Evolutionary conservation across 2,797 vertebrate species (phyloP).

Genomic region (Cheirogaleus major): DNA sequence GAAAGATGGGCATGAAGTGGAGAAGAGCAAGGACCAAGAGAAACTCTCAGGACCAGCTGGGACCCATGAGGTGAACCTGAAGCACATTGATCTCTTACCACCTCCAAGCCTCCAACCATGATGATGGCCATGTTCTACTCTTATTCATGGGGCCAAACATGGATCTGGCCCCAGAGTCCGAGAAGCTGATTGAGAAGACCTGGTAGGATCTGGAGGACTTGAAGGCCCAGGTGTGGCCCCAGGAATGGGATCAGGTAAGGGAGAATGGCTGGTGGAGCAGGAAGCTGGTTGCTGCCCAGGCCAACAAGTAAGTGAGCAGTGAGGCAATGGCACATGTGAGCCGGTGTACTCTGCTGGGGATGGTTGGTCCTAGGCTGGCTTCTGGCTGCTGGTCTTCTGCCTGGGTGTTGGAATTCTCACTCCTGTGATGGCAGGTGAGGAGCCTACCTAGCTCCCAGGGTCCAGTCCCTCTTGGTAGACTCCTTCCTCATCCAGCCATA

Average conservation of each 20-base stretch:
- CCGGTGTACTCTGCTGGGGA: background rate
- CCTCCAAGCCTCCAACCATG: background rate
- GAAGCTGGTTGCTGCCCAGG: too few species aligned
- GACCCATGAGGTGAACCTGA: accelerated
- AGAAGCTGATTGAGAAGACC: background rate
- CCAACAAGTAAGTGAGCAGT: too few species aligned
- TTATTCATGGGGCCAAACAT: background rate
- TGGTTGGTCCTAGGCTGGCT: background rate
- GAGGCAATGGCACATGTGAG: background rate
- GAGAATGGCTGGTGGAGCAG: background rate
- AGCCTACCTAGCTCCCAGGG: background rate
- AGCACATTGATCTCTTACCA: background rate
- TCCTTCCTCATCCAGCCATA: background rate
- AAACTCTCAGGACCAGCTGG: background rate
- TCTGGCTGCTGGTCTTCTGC: background rate
- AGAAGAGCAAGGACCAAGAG: background rate
- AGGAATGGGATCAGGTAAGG: background rate
- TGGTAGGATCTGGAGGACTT: background rate
- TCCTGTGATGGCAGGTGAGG: background rate
- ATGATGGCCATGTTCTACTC: background rate
- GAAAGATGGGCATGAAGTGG: background rate
- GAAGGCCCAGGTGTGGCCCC: background rate
- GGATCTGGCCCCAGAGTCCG: background rate
- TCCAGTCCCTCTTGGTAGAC: background rate
- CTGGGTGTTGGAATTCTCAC: background rate